Percentiles rank a stretch among this genome's conserved stretches.
phyloP scores from a whole-genome alignment of 2,888 invertebrate genomes.

The Mystacides longicornis region DNA sequence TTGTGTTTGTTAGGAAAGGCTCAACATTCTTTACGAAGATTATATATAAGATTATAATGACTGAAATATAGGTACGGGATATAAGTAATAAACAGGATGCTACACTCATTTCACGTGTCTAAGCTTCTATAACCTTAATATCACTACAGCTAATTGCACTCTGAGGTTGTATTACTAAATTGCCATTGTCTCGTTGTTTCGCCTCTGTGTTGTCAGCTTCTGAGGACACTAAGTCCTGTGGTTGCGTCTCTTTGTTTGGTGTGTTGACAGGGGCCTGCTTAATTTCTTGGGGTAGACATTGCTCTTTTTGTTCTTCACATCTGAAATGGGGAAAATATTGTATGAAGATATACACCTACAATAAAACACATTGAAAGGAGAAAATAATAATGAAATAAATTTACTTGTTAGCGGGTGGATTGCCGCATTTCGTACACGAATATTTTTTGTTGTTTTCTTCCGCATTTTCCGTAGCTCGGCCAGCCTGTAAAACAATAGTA shows the following conservation, averaged over 20 bases:
- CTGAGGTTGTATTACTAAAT: not conserved
- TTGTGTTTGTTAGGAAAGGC: too few relatives aligned
- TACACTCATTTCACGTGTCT: too few relatives aligned
- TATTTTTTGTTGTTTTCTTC: not conserved
- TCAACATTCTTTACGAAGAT: too few relatives aligned
- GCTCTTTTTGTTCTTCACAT: not conserved
- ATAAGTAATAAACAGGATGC: too few relatives aligned
- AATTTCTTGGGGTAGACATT: not conserved
- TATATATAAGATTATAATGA: too few relatives aligned
- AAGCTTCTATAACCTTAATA: not conserved
- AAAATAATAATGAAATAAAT: not conserved
- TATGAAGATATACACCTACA: not conserved
- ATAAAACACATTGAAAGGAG: too few relatives aligned
- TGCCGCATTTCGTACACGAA: slow-evolving; percentile 6
- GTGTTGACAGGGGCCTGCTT: not conserved
- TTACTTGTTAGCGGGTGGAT: slow-evolving; percentile 3
- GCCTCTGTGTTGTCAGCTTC: too few relatives aligned
- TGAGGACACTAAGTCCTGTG: too few relatives aligned
- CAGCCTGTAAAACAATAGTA: slow-evolving; percentile 4
- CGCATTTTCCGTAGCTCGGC: not conserved
- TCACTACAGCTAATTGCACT: slow-evolving; percentile 2
- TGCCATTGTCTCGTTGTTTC: too few relatives aligned
- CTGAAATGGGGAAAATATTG: not conserved
- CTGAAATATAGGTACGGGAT: too few relatives aligned
- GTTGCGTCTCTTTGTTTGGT: not conserved